Percentiles rank a stretch among this genome's conserved stretches.
Conservation (phyloP, 2,797 vertebrate species). For the Phataginus tricuspis region DNA sequence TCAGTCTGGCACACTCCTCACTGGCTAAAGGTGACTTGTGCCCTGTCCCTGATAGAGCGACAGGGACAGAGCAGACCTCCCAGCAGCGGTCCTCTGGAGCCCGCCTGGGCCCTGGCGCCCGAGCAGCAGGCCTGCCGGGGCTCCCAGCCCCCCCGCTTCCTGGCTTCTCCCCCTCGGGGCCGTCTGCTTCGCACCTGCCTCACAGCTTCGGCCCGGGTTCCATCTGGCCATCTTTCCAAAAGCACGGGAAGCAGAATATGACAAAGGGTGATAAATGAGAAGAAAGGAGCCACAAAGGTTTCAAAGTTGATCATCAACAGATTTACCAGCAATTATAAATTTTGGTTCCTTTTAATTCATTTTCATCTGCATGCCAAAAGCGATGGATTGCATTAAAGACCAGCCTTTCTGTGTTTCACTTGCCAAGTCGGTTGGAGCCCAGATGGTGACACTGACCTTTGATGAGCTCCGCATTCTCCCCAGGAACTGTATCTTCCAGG, state of each 20-base stretch:
- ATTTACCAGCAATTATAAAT: slow-evolving; percentile 34
- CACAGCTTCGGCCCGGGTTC: background rate
- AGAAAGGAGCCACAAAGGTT: slow-evolving; percentile 41
- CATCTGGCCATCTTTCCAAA: slow-evolving; percentile 38
- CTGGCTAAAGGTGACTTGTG: background rate
- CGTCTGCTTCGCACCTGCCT: slow-evolving; percentile 67
- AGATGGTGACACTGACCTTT: slow-evolving; percentile 83
- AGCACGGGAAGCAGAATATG: background rate
- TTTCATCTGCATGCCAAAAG: slow-evolving; percentile 65
- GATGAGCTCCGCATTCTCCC: slow-evolving; percentile 67
- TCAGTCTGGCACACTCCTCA: fast-evolving
- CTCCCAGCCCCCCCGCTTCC: background rate
- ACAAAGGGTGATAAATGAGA: slow-evolving; percentile 33
- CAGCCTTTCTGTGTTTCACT: slow-evolving; percentile 32
- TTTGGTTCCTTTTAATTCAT: slow-evolving; percentile 38
- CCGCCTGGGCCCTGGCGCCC: fast-evolving
- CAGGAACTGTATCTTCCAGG: slow-evolving; percentile 73
- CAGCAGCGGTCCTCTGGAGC: background rate
- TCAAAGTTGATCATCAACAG: background rate
- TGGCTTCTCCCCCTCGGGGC: background rate
- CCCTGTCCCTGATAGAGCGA: background rate
- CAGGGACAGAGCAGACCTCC: background rate
- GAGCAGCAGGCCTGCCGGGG: fast-evolving
- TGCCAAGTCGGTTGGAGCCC: slow-evolving; percentile 70
- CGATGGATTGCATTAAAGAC: slow-evolving; percentile 42